Conservation (phyloP, 2,888 invertebrate genomes). For the Pollenia amentaria region DNA sequence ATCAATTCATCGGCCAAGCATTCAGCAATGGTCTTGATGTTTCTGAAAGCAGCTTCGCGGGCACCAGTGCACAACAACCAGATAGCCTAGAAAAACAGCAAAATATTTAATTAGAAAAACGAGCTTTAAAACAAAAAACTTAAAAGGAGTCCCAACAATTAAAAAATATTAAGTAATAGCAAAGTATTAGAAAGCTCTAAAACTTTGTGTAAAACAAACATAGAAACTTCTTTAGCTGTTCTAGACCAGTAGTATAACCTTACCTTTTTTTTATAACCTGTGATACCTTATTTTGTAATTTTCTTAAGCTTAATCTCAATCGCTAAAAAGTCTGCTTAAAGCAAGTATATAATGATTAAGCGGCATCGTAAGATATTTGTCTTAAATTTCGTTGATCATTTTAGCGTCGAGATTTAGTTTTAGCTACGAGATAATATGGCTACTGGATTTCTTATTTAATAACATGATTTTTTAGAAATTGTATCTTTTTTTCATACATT, state of each 20-base stretch:
- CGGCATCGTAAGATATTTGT: too few species aligned
- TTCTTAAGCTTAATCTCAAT: too few species aligned
- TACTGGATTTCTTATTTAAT: too few species aligned
- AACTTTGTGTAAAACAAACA: background rate
- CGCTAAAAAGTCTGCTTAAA: constrained; percentile 12
- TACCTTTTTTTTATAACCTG: constrained; percentile 43
- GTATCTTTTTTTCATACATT: constrained; percentile 81
- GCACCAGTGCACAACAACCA: constrained; percentile 99
- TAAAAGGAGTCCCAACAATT: too few species aligned
- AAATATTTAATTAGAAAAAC: background rate
- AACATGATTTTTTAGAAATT: constrained; percentile 53
- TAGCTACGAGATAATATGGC: too few species aligned
- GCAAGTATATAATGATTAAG: too few species aligned
- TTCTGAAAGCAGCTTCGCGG: constrained; percentile 99
- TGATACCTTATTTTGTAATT: too few species aligned
- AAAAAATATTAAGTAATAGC: background rate
- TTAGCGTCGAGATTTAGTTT: too few species aligned
- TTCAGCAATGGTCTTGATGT: constrained; percentile 99
- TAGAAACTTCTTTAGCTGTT: constrained; percentile 66
- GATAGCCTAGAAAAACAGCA: constrained; percentile 89
- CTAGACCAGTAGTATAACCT: constrained; percentile 77
- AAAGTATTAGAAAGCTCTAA: background rate
- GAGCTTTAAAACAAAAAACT: too few species aligned
- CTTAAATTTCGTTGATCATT: too few species aligned
- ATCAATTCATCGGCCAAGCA: constrained; percentile 99